Evolutionary conservation across 2,888 invertebrate genomes (phyloP).

Genomic region (Zhuqinia jingwanae): DNA sequence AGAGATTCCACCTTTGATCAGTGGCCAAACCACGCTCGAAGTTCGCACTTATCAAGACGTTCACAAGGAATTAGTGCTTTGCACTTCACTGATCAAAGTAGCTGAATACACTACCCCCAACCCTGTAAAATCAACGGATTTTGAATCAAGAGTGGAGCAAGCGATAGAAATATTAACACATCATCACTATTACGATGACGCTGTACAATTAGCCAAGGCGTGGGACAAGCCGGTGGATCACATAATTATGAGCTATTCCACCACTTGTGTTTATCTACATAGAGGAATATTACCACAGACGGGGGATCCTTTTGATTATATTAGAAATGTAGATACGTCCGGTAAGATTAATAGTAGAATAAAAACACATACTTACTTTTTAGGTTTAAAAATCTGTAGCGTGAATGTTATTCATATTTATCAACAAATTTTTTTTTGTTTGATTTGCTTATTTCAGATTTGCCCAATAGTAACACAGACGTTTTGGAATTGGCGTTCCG

Average conservation of each 20-base stretch:
- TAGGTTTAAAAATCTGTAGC: no score
- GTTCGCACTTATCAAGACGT: constrained; percentile 72
- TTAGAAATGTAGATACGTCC: constrained; percentile 73
- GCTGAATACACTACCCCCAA: constrained; percentile 33
- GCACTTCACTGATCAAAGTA: constrained; percentile 67
- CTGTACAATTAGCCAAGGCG: constrained; percentile 73
- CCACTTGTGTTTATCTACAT: constrained; percentile 70
- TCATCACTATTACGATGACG: constrained; percentile 76
- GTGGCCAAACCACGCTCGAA: constrained; percentile 62
- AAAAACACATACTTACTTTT: no score
- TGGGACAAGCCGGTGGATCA: constrained; percentile 73
- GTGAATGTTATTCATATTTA: no score
- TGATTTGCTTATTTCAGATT: constrained; percentile 51
- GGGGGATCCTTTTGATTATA: constrained; percentile 77
- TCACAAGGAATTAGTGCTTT: constrained; percentile 72
- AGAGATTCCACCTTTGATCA: constrained; percentile 51
- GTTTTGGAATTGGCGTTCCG: constrained; percentile 75
- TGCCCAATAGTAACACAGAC: constrained; percentile 75
- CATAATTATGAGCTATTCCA: constrained; percentile 69
- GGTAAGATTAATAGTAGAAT: no score
- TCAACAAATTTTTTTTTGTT: no score
- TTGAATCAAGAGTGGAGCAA: constrained; percentile 70
- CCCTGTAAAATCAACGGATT: constrained; percentile 72
- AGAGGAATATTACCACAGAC: constrained; percentile 73
- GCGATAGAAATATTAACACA: constrained; percentile 70